phyloP scores from a whole-genome alignment of 2,888 invertebrate species.

The Tillus elongatus region DNA sequence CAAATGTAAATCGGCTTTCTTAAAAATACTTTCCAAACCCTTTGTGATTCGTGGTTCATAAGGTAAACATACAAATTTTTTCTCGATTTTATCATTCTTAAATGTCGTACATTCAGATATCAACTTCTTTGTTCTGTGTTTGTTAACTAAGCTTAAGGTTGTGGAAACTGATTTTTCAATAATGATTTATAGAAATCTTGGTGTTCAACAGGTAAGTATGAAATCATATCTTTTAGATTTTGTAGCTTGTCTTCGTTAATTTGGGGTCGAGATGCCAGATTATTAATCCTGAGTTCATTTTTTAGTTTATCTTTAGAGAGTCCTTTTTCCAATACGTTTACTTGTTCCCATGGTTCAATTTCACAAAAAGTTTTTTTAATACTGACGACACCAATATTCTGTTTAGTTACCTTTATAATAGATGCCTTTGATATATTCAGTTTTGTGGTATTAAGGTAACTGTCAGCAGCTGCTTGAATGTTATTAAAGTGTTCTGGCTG shows the following conservation, averaged over 20 bases:
- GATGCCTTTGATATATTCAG: conserved; percentile 1
- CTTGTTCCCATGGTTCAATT: neutral
- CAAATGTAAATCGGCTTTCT: too few relatives aligned
- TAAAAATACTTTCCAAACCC: too few relatives aligned
- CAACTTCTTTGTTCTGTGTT: too few relatives aligned
- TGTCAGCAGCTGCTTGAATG: conserved; percentile 1
- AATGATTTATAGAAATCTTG: too few relatives aligned
- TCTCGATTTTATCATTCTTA: too few relatives aligned
- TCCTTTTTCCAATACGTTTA: conserved; percentile 1
- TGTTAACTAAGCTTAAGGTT: too few relatives aligned
- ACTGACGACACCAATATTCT: neutral
- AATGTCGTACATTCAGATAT: too few relatives aligned
- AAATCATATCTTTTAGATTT: neutral
- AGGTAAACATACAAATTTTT: too few relatives aligned
- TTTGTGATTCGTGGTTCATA: too few relatives aligned
- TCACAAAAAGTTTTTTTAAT: neutral
- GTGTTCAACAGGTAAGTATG: neutral
- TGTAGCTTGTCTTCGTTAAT: neutral
- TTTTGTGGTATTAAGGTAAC: neutral
- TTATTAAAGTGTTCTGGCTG: neutral
- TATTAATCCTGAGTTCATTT: neutral
- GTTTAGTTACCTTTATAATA: neutral
- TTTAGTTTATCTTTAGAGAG: neutral
- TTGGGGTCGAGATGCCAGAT: neutral
- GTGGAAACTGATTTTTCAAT: too few relatives aligned